These are phyloP conservation scores for Pygmarrhopalites habei DNA, from an alignment of 1,140 invertebrate species.

Conservation along the genomic window DNA sequence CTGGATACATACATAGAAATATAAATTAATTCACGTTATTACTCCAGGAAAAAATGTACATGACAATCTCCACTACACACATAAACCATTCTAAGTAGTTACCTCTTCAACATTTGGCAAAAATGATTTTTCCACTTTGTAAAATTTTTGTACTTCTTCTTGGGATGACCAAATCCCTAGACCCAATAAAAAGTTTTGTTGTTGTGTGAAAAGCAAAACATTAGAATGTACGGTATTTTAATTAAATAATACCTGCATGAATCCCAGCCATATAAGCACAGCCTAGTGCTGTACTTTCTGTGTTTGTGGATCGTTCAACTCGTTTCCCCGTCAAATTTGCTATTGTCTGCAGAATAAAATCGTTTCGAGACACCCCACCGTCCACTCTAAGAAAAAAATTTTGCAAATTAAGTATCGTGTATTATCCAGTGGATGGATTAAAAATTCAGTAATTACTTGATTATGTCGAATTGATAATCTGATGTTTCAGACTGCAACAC, in stretches of 20 bases:
- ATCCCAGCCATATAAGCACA: conserved; percentile 74
- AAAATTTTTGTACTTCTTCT: conserved; percentile 56
- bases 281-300: conserved; percentile 71
- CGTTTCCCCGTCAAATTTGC: conserved; percentile 66
- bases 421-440: not conserved
- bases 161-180: conserved; percentile 65
- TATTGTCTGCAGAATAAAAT: conserved; percentile 81
- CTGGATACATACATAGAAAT: no score
- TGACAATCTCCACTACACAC: no score
- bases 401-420: not conserved
- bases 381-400: conserved; percentile 60
- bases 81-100: no score
- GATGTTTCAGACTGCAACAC: conserved; percentile 62
- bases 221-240: not conserved
- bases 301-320: conserved; percentile 60
- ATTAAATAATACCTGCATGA: conserved; percentile 10
- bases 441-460: conserved; percentile 50
- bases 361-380: conserved; percentile 86
- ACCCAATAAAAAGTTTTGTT: conserved; percentile 38
- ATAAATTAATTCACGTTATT: no score
- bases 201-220: no score
- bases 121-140: conserved; percentile 56
- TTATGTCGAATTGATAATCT: conserved; percentile 50
- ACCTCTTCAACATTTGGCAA: conserved; percentile 41
- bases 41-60: no score